Base-by-base conservation (phyloP, 23 tunicate species). In the Clavelina lepadiformis region DNA sequence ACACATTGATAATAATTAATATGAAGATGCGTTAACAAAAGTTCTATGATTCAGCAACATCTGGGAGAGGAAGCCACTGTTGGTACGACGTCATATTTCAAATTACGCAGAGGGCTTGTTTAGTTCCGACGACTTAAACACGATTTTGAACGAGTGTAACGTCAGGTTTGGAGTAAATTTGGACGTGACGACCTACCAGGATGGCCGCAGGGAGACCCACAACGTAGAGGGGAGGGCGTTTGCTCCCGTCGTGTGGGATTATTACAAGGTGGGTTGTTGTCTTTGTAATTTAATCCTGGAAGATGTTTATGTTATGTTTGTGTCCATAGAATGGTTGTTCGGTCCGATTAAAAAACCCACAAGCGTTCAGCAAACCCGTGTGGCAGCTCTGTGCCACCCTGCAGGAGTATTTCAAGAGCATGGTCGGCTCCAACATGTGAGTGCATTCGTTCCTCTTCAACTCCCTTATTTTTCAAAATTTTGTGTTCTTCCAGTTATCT, bases 341-440 rank as follows among this genome's bases (percentile, higher is more conserved):
- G 1, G 45, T 91, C 0, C 63, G 98, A 19, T 3, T 91, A 0
- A 82, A 77, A 53, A 91, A 91, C 37, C 98, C 98, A 2, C 98
- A 91, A 67, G 62, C 98, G 18, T 91, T 82, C 59, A 76, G 93
- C 2, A 68, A 80, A 35, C 74, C 91, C 1, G 77, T 91, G 21
- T 83, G 86, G 86, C 77, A 59, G 52, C 54, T 91, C 13, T 91
- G 98, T 47, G 63, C 86, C 1, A 83, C 91, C 15, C 50, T 91
- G 53, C 98, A 91, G 46, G 98, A 91, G 68, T 67, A 77, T 66
- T 91, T 91, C 55, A 83, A 83, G 33, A 71, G 86, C 62, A 77
- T 91, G 91, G 92, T 83, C 28, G 98, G 98, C 26, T 75, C 98
- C 2, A 91, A 91, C 38, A 79, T 76, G 96, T 88, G 38, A 88